Percentiles rank a stretch among this genome's conserved stretches.
Conservation (phyloP, 2,888 invertebrate species). For the Cryptophagus acutangulus region DNA sequence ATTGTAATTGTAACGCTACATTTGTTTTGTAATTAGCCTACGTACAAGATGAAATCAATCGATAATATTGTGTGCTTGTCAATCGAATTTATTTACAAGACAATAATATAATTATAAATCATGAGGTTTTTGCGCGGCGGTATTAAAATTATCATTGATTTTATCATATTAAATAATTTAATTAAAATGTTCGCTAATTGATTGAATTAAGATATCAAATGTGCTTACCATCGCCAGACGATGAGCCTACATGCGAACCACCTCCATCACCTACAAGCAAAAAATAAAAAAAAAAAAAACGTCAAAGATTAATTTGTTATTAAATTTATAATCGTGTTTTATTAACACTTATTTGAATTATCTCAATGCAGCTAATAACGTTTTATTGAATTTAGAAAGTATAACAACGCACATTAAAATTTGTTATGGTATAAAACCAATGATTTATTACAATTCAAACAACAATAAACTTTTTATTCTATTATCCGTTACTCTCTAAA, state of each 20-base stretch:
- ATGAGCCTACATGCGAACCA: conserved; percentile 45
- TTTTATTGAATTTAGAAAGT: no score
- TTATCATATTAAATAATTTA: neutral
- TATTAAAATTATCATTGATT: neutral
- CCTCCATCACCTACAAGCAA: conserved; percentile 44
- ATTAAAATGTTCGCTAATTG: neutral
- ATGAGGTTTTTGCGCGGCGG: neutral
- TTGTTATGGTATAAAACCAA: no score
- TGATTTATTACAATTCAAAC: no score
- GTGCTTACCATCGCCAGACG: conserved; percentile 48
- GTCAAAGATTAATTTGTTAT: no score
- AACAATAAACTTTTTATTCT: no score
- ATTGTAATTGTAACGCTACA: conserved; percentile 37
- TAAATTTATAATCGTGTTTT: no score
- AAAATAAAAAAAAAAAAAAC: no score
- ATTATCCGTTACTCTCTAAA: no score
- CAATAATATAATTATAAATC: neutral
- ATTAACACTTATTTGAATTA: no score
- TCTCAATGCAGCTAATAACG: no score
- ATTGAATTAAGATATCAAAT: conserved; percentile 16
- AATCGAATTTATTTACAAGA: conserved; percentile 8
- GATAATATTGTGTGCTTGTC: conserved; percentile 29
- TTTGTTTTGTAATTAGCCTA: conserved; percentile 39
- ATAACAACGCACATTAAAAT: no score
- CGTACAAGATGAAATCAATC: conserved; percentile 27